A percentile compares a stretch with the other conserved stretches of the same genome.
phyloP scores from a whole-genome alignment of 64 coral and sea anemone species.

The Cladopsammia gracilis region DNA sequence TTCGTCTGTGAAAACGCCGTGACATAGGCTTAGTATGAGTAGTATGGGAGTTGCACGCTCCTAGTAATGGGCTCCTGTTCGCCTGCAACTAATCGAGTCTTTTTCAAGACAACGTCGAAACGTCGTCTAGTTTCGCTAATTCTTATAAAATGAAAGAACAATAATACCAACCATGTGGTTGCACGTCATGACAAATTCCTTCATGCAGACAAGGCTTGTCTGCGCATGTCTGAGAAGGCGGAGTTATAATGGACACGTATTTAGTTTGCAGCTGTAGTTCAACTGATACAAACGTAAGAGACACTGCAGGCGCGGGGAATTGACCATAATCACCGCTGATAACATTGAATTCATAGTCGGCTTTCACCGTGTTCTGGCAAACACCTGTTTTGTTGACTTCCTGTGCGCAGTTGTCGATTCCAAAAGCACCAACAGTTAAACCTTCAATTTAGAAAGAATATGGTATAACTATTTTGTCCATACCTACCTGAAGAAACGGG shows the following conservation, averaged over 20 bases:
- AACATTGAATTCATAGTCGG: constrained; percentile 34
- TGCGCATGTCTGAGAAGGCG: constrained; percentile 1
- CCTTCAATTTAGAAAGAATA: constrained; percentile 25
- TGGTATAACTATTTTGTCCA: neutral
- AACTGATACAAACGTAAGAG: constrained; percentile 66
- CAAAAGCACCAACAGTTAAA: constrained; percentile 20
- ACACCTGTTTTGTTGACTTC: constrained; percentile 60
- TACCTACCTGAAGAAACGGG: too few species aligned
- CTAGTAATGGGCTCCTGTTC: too few species aligned
- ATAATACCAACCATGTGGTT: constrained; percentile 39
- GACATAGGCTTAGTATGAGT: too few species aligned
- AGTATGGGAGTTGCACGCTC: too few species aligned
- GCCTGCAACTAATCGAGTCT: too few species aligned
- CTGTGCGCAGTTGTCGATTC: constrained; percentile 60
- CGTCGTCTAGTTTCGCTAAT: too few species aligned
- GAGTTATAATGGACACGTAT: neutral
- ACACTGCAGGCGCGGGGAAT: constrained; percentile 51
- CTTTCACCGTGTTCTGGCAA: constrained; percentile 41
- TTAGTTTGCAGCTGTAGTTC: constrained; percentile 28
- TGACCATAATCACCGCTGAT: constrained; percentile 74
- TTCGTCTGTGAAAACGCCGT: too few species aligned
- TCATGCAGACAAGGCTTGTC: constrained; percentile 65
- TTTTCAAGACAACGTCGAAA: too few species aligned
- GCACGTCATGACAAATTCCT: constrained; percentile 61
- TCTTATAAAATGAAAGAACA: too few species aligned